Conservation (phyloP, 2,113 vertebrate genomes). For the Gasterosteus aculeatus region DNA sequence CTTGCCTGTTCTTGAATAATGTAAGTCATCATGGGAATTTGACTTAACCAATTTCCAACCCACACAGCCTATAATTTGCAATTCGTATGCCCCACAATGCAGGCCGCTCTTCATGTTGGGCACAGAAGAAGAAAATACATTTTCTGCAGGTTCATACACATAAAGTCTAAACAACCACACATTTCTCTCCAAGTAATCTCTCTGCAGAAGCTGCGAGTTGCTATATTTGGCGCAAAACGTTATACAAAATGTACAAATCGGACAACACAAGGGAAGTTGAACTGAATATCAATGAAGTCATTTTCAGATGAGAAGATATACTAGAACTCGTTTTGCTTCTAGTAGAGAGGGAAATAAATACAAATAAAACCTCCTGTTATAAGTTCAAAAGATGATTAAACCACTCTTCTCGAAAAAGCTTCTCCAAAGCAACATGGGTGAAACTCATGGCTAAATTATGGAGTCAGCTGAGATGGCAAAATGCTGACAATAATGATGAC, state of each 20-base stretch:
- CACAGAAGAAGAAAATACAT: background rate
- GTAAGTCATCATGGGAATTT: conserved; percentile 32
- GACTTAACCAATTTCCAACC: conserved; percentile 43
- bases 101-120: conserved; percentile 5
- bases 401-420: background rate
- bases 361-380: background rate
- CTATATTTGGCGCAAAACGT: background rate
- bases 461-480: background rate
- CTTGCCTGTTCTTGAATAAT: conserved; percentile 29
- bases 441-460: background rate
- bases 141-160: background rate
- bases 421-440: background rate
- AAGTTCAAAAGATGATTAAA: background rate
- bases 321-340: background rate
- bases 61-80: conserved; percentile 31
- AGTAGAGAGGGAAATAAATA: background rate
- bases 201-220: background rate
- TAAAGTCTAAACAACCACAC: background rate
- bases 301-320: background rate
- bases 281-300: background rate
- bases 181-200: background rate
- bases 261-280: background rate
- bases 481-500: background rate
- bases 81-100: conserved; percentile 10
- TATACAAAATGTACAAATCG: background rate